A percentile compares a stretch with the other conserved stretches of the same genome.
Evolutionary conservation across 2,888 invertebrate species (phyloP).

Genomic region (Drosophila mimica): DNA sequence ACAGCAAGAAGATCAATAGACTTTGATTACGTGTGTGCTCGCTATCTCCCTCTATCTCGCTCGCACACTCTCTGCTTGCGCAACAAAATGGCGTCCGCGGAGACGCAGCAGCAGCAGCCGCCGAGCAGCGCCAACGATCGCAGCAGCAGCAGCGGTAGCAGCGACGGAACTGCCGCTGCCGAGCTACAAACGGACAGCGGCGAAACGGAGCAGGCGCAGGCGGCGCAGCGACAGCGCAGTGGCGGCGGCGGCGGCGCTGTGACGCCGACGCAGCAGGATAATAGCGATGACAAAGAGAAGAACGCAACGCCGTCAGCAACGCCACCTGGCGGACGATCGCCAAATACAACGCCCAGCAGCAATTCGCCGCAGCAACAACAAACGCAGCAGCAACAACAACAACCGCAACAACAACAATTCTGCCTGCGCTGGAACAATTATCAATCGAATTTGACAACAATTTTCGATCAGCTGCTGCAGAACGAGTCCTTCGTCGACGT

Average conservation of each 20-base stretch:
- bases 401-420: conserved; percentile 89
- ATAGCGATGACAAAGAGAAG: conserved; percentile 46
- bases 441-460: conserved; percentile 93
- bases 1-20: conserved; percentile 33
- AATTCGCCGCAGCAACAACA: conserved; percentile 25
- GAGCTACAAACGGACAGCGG: conserved; percentile 47
- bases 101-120: conserved; percentile 32
- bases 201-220: conserved; percentile 66
- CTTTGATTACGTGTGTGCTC: conserved; percentile 15
- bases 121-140: conserved; percentile 19
- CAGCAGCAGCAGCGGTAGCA: conserved; percentile 24
- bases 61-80: neutral
- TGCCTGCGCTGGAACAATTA: conserved; percentile 97
- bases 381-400: conserved; percentile 22
- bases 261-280: conserved; percentile 36
- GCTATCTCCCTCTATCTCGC: conserved; percentile 6
- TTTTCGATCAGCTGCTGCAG: conserved; percentile 93
- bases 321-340: conserved; percentile 33
- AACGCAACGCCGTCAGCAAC: conserved; percentile 20
- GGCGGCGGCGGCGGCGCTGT: conserved; percentile 33
- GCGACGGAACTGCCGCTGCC: conserved; percentile 5
- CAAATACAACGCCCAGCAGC: conserved; percentile 21
- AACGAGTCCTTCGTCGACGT: conserved; percentile 96
- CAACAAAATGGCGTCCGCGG: conserved; percentile 66
- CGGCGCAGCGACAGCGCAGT: conserved; percentile 69